Base-by-base conservation (phyloP, 2,888 invertebrate species). In the Epistrophe grossulariae region DNA sequence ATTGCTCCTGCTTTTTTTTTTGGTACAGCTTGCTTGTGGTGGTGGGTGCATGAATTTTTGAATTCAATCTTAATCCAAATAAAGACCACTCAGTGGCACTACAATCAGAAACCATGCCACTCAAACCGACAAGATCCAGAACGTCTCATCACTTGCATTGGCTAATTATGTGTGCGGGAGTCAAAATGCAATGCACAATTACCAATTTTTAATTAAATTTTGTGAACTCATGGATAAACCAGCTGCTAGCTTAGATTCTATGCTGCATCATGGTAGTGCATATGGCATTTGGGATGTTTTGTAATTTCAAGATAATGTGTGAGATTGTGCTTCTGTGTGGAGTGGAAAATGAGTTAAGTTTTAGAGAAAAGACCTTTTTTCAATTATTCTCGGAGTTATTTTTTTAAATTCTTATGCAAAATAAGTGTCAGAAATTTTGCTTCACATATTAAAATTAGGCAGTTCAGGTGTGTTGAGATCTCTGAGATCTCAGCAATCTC, bases 141-240 rank as follows among this genome's bases (percentile, higher is more conserved):
- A 24, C 57, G 71, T 66, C 77, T 24, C 66, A 55, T 57, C 52
- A 76, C 48, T 59, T 43, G 66, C 35, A 45, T 55, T 45, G 38
- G 50, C 38, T 79, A 70, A 79, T 83, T 73, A 68, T 83, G 28
- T 52, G 82, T 70, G 76, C 82, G 87, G 87, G 83, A 87, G 83
- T 79, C 79, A 71, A 72, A 64, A 83, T 79, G 87, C 72, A 68
- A 87, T 83, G 87, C 79, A 76, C 72, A 83, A 87, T 87, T 87
- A 87, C 79, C 60, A 55, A 66, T 62, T 83, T 83, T 87, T 87
- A 87, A 87, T 87, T 87, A 83, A 87, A 72, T 83, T 79, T 87
- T 71, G n/a, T 48, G 66, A 79, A 66, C 72, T 76, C 79, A 82
- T 87, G 73, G 59, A 82, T 62, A 62, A 68, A 60, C 64, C 73